Evolutionary conservation across 2,888 invertebrate species (phyloP).

Genomic region (Calephelis perditalis): DNA sequence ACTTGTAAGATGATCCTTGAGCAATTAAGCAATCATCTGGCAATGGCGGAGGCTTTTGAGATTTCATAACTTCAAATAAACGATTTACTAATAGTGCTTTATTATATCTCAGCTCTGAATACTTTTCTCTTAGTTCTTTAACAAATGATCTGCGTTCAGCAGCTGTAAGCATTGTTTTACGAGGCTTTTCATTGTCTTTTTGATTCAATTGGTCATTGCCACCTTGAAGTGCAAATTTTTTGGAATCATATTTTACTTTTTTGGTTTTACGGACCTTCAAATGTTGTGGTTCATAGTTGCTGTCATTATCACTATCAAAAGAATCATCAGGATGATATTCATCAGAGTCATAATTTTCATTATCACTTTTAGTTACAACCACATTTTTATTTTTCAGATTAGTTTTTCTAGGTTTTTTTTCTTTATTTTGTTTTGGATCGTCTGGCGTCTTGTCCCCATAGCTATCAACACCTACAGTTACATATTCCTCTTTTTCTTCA

Average conservation of each 20-base stretch:
- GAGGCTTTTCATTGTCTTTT: conserved; percentile 14
- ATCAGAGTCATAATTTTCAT: conserved; percentile 1
- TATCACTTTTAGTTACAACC: neutral
- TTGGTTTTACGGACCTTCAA: neutral
- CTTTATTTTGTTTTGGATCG: neutral
- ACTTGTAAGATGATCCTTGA: conserved; percentile 46
- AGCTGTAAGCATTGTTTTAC: conserved; percentile 21
- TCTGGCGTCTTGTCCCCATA: neutral
- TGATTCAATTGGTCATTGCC: neutral
- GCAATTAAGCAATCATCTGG: conserved; percentile 44
- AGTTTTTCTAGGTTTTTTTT: neutral
- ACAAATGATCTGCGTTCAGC: conserved; percentile 42
- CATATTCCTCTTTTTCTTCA: conserved; percentile 1
- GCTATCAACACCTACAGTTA: neutral
- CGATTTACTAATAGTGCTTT: conserved; percentile 42
- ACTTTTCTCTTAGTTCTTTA: conserved; percentile 41
- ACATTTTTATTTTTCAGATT: neutral
- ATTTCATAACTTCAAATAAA: conserved; percentile 50
- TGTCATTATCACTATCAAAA: conserved; percentile 4
- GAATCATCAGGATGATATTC: conserved; percentile 10
- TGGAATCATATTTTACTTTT: neutral
- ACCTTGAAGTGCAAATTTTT: neutral
- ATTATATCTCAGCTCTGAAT: conserved; percentile 45
- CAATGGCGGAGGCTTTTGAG: conserved; percentile 42
- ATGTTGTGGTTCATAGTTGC: neutral